Evolutionary conservation across 2,888 invertebrate genomes (phyloP).

Genomic region (Leptodirus hochenwartii): DNA sequence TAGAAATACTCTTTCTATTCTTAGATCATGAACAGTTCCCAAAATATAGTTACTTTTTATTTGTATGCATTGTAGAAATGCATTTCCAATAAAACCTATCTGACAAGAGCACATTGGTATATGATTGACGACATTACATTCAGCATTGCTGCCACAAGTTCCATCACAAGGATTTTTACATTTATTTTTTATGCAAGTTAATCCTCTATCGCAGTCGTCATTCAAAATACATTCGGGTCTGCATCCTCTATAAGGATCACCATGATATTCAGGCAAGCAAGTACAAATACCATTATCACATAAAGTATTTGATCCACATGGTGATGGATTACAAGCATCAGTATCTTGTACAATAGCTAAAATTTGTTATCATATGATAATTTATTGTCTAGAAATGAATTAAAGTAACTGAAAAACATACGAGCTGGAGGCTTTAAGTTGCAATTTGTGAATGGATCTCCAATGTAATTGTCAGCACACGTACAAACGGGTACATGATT

Average conservation of each 20-base stretch:
- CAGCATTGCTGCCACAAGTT: conserved; percentile 41
- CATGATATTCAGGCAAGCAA: conserved; percentile 51
- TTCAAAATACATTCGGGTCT: conserved; percentile 65
- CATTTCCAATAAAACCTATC: conserved; percentile 15
- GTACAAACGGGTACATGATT: conserved; percentile 60
- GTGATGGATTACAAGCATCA: conserved; percentile 57
- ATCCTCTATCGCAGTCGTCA: conserved; percentile 48
- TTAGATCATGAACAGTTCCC: too few species aligned
- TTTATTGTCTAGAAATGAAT: too few species aligned
- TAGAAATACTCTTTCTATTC: neutral
- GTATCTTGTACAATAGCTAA: conserved; percentile 17
- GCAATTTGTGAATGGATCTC: conserved; percentile 54
- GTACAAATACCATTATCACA: conserved; percentile 38
- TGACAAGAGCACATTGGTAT: conserved; percentile 49
- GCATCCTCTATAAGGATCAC: conserved; percentile 58
- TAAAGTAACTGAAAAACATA: too few species aligned
- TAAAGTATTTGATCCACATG: conserved; percentile 46
- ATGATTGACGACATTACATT: conserved; percentile 39
- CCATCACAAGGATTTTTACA: conserved; percentile 58
- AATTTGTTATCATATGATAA: too few species aligned
- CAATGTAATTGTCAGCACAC: conserved; percentile 47
- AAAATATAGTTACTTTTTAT: too few species aligned
- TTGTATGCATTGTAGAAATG: conserved; percentile 1
- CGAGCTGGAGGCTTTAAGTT: conserved; percentile 29
- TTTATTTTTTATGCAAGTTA: conserved; percentile 54